Evolutionary conservation across 2,888 invertebrate genomes (phyloP), one percentile per base, ranked within the genome.

Genomic region (Andrena bicolor): DNA sequence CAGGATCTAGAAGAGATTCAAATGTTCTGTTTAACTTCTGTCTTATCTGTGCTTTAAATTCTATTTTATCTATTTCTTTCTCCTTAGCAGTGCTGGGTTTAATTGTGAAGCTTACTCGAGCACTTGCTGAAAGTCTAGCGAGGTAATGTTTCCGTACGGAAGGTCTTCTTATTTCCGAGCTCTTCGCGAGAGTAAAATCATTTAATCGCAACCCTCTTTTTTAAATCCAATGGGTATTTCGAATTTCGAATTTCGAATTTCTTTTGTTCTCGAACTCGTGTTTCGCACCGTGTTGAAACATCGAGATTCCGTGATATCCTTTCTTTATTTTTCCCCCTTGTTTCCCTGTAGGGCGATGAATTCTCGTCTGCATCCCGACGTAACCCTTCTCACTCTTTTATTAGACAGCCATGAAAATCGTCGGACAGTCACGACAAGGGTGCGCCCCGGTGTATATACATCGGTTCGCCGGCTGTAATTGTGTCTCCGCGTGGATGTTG

Each of bases 401-500:
- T 77, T 75, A 74, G 68, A 66, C 63, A 84, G 70, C 75, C 68
- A 60, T 35, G 74, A 49, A 70, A 66, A 75, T 81, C 66, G 69
- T 70, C n/a, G 41, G 63, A 60, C 66, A 70, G 66, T 68, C 58
- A 51, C 58, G 69, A 69, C 71, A 60, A 23, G 68, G 64, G 20
- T 49, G 35, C 20, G 23, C n/a, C 28, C n/a, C n/a, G 13, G 2
- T 32, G 56, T 48, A 63, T 53, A 35, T 32, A 63, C 64, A 26
- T 68, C 71, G 71, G 35, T 61, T 76, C 63, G 65, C 49, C 61
- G 56, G 23, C 2, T 35, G 80, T 68, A 76, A 80, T 72, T 72
- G 41, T 56, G 68, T 48, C 49, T 13, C 65, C 35, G 23, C 58
- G 72, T 73, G 41, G 65, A 7, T 58, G 49, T 65, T 51, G 77